Base-by-base conservation (phyloP, 2,888 invertebrate genomes). In the Clepsis dumicolana region DNA sequence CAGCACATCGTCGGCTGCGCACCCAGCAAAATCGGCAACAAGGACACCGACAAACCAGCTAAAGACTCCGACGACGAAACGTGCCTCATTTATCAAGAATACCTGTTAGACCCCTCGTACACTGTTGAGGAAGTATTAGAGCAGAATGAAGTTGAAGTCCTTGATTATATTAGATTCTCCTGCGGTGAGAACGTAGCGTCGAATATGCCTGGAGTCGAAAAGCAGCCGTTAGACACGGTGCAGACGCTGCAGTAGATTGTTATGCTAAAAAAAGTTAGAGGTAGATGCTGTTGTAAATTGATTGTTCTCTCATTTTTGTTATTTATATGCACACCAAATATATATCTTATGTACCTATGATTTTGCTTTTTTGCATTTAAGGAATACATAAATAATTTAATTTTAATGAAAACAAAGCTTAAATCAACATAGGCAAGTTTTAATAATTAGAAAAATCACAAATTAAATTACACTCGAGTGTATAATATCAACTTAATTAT, bases 1-100 rank as follows among this genome's bases (percentile, higher is more conserved):
- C 98, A 99, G 84, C 99, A 99, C 82, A 96, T 99, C 77, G 97
- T 99, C 24, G 98, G 98, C 32, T 96, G 98, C 95, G 96, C 96
- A 77, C 98, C 98, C 0, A 85, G 80, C 41, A 96, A 96, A 90
- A 94, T 98, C 70, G 98, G 98, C 0, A 87, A 94, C 73, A 93
- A 94, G 72, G 91, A 91, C 16, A 88, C 85, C 59, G 97, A 97
- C 80, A 87, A 95, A 74, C 96, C 96, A 7, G 85, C 92, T 0
- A 89, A 94, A 72, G 95, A 96, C 76, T 84, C 94, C 56, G 97
- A 97, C 76, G 96, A 97, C 54, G 98, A 98, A 91, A 94, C 94
- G 0, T 95, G 96, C 77, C 94, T 99, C 71, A 95, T 98, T 69
- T 96, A 95, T 86, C 99, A 99, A 87, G 98, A 98, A 79, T 98